Base-by-base conservation (phyloP, 2,888 invertebrate genomes). In the Lumbricus terrestris region DNA sequence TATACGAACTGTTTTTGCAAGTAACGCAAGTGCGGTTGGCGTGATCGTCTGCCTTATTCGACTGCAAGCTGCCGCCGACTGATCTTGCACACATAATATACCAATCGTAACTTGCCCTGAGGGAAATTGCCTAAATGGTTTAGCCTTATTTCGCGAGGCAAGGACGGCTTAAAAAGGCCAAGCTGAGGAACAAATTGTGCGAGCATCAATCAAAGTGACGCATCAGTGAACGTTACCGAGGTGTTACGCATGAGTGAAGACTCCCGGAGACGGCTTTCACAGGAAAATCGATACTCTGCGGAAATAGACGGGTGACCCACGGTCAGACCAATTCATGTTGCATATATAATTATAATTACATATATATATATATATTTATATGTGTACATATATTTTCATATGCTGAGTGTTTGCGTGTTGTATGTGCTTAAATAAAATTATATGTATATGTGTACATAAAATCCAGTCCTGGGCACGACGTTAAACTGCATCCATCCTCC, bases 151-250 rank as follows among this genome's bases (percentile, higher is more conserved):
- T 69, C 11, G 69, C n/a, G 69, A 69, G 69, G 69, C n/a, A 69
- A n/a, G 69, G n/a, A 69, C 69, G n/a, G 69, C n/a, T 69, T 69
- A 69, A 69, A 69, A 69, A 69, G 69, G 69, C 4, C 69, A 29
- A n/a, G n/a, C 69, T 69, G 69, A n/a, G n/a, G 69, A 69, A 69
- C 69, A 69, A 69, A 69, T 69, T 69, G 69, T n/a, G 69, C 69
- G 69, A 69, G 69, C 29, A 69, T 69, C n/a, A 69, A 69, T 69
- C 69, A 69, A n/a, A 29, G 69, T 3, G 29, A 69, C 69, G 69
- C 69, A 29, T 69, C 69, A 69, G 69, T 69, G 29, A 69, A 69
- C 29, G n/a, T n/a, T 69, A 8, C 69, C 69, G 29, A 13, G 69
- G 69, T n/a, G 69, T 69, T 1, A 69, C 69, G 69, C 69, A 29